Percentiles rank a stretch among this genome's conserved stretches.
phyloP scores from a whole-genome alignment of 2,113 vertebrate species.

The Probosciger aterrimus region DNA sequence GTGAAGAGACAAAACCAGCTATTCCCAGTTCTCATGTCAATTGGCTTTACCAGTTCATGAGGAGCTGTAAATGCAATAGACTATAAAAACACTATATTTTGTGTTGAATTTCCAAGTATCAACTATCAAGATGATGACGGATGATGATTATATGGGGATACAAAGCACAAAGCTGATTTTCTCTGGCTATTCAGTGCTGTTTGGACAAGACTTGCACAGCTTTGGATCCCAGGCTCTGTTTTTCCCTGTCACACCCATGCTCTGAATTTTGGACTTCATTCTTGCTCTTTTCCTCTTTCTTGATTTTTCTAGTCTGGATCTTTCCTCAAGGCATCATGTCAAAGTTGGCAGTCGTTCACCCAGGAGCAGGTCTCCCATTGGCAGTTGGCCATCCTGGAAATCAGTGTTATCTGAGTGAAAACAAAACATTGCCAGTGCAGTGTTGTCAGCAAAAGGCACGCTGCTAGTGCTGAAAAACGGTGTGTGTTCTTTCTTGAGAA shows the following conservation, averaged over 20 bases:
- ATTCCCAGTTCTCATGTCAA: fast-evolving
- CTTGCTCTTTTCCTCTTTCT: background rate
- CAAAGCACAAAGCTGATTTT: background rate
- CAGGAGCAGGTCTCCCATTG: background rate
- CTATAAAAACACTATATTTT: background rate
- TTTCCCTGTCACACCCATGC: fast-evolving
- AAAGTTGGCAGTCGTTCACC: background rate
- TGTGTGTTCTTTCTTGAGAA: background rate
- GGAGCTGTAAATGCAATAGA: background rate
- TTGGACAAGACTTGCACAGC: background rate
- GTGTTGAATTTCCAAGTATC: background rate
- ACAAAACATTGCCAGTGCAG: background rate
- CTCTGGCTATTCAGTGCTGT: background rate
- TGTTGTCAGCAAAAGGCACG: background rate
- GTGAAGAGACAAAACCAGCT: background rate
- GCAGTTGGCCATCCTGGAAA: background rate
- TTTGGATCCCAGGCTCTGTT: background rate
- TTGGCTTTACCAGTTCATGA: fast-evolving
- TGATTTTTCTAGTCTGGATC: background rate
- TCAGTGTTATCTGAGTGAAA: background rate
- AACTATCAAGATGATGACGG: background rate
- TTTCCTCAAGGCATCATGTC: background rate
- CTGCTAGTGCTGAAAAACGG: fast-evolving
- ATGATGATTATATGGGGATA: background rate
- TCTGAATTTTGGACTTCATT: background rate